Conservation (phyloP, 2,888 invertebrate species). For the Sinodicranocentrus sp. region DNA sequence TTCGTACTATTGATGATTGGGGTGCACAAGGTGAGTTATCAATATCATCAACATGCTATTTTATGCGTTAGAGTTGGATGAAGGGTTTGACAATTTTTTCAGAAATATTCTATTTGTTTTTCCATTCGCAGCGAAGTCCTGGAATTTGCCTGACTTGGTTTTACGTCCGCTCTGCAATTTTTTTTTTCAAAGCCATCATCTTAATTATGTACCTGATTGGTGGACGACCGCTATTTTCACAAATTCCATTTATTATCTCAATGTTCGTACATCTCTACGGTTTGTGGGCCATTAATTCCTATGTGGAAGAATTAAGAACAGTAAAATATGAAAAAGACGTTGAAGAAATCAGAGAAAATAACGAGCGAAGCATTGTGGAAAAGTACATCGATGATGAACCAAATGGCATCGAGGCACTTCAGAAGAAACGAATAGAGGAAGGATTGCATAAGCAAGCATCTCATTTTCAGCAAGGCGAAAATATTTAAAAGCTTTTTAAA, state of each 20-base stretch:
- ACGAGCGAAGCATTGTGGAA: slow-evolving; percentile 1
- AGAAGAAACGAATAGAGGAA: slow-evolving; percentile 34
- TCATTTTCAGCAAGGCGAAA: background rate
- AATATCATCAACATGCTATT: background rate
- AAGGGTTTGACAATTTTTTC: background rate
- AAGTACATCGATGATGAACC: slow-evolving; percentile 51
- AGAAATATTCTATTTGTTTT: slow-evolving; percentile 2
- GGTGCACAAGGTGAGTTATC: slow-evolving; percentile 50
- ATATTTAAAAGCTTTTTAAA: background rate
- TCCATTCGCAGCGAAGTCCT: slow-evolving; percentile 66
- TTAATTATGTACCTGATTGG: slow-evolving; percentile 72
- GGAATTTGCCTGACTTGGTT: slow-evolving; percentile 74
- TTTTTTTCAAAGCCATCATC: slow-evolving; percentile 74
- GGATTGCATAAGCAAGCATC: slow-evolving; percentile 2
- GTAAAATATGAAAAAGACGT: slow-evolving; percentile 22
- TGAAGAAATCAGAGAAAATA: slow-evolving; percentile 48
- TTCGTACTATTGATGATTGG: slow-evolving; percentile 66
- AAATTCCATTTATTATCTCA: slow-evolving; percentile 74
- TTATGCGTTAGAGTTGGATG: background rate
- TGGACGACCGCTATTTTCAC: slow-evolving; percentile 69
- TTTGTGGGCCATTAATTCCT: slow-evolving; percentile 72
- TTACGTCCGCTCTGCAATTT: slow-evolving; percentile 73
- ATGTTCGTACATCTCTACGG: slow-evolving; percentile 73
- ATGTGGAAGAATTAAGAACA: slow-evolving; percentile 68
- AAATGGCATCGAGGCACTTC: slow-evolving; percentile 65